A percentile compares a stretch with the other conserved stretches of the same genome.
Evolutionary conservation across 2,113 vertebrate species (phyloP).

Genomic region (Siphamia tubifer): DNA sequence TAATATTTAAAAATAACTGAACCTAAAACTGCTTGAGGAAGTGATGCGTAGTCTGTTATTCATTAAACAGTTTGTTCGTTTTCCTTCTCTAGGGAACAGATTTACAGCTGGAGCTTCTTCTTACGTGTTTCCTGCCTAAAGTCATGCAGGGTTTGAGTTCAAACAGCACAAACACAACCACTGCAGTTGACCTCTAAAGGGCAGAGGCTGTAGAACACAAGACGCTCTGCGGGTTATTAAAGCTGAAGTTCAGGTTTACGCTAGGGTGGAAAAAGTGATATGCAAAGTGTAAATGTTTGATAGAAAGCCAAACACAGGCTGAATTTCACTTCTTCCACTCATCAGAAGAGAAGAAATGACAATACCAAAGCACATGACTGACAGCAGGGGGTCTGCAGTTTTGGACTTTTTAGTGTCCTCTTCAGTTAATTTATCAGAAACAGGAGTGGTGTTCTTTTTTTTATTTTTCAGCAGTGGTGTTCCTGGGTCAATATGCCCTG

Average conservation of each 20-base stretch:
- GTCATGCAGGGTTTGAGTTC: neutral
- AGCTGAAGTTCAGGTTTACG: neutral
- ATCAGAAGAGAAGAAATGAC: no score
- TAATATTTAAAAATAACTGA: constrained; percentile 22
- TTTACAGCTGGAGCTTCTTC: neutral
- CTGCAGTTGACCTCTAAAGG: neutral
- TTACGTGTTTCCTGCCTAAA: neutral
- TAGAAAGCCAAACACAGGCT: no score
- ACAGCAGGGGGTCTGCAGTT: no score
- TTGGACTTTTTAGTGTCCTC: no score
- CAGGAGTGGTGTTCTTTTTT: no score
- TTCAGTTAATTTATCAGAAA: no score
- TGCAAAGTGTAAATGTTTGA: no score
- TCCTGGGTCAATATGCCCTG: no score
- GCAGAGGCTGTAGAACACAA: neutral
- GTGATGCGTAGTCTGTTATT: neutral
- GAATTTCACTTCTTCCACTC: no score
- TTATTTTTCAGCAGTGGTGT: no score
- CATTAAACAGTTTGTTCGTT: neutral
- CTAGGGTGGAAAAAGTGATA: no score
- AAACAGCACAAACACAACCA: neutral
- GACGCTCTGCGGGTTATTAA: neutral
- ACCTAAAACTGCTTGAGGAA: neutral
- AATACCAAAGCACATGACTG: no score
- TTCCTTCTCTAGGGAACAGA: neutral